These are phyloP conservation scores for Bombus cullumanus DNA, from an alignment of 1,140 invertebrate genomes.

Conservation along the genomic window DNA sequence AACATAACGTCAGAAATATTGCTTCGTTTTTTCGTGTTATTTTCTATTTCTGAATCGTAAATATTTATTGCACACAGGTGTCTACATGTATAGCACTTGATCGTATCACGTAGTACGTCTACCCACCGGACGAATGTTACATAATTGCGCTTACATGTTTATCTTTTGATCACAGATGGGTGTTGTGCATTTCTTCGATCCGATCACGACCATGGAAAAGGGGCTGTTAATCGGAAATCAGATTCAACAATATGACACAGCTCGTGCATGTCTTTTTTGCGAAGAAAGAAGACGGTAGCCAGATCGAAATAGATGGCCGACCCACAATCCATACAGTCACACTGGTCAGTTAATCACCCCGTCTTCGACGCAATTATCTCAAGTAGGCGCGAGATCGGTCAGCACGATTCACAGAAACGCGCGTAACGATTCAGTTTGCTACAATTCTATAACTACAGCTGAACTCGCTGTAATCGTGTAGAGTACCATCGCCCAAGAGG, in stretches of 20 bases:
- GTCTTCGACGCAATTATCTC: conserved; percentile 80
- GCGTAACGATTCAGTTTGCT: conserved; percentile 63
- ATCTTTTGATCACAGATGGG: background rate
- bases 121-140: background rate
- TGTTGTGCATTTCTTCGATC: background rate
- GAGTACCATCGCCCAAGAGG: background rate
- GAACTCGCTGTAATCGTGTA: background rate
- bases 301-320: conserved; percentile 76
- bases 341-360: conserved; percentile 74
- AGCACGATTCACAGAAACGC: conserved; percentile 66
- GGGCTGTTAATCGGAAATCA: conserved; percentile 12
- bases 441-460: conserved; percentile 49
- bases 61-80: conserved; percentile 11
- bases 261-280: conserved; percentile 38
- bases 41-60: background rate
- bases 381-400: conserved; percentile 76
- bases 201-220: too few relatives aligned
- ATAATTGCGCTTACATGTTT: background rate
- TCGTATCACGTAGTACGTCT: background rate
- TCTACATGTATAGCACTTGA: background rate
- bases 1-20: background rate
- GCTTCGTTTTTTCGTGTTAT: background rate
- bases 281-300: conserved; percentile 62
- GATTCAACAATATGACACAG: conserved; percentile 12
- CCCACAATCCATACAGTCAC: conserved; percentile 69